Base-by-base conservation (phyloP, 2,113 vertebrate genomes). In the Podocnemis expansa region DNA sequence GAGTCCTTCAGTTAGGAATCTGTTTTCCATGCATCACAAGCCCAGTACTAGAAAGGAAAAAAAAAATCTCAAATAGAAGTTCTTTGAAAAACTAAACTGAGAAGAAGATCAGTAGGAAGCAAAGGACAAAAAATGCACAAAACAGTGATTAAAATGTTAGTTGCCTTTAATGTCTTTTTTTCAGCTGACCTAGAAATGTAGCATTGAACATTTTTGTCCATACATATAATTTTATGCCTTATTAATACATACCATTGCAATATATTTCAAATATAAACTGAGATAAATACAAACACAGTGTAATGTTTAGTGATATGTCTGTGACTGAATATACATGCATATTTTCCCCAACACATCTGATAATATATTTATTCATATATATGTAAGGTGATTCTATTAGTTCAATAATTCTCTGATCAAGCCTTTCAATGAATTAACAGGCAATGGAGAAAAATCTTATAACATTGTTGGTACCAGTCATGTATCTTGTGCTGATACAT, bases 351-450 rank as follows among this genome's bases (percentile, higher is more conserved):
- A 11, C 82, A 5, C 54, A 19, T 73, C 3, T 88, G 49, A 86
- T 88, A 52, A 21, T 8, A 3, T 21, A 93, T 49, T 83, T 16
- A 51, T 19, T 75, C 82, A 41, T 9, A 75, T 17, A 25, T 13
- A 45, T 45, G 73, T 13, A 45, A 16, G 78, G 34, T 9, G 38
- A n/a, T 94, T 95, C 54, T 51, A 34, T 6, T 75, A 51, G 4
- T 70, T 93, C 47, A 93, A 84, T 73, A 94, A 91, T 47, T 87
- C 84, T 5, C 34, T 49, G 60, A 82, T 63, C 93, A 41, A 41
- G 67, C 3, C 67, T 73, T 84, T 12, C 78, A 83, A 52, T 13
- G 22, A 43, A 78, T 45, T 25, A 84, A 76, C 3, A 86, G 47
- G 47, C 78, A 79, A 16, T 52, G 5, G 1, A 81, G 84, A 38